Evolutionary conservation across 1,140 invertebrate species (phyloP).

Genomic region (Rhopalosiphum maidis): DNA sequence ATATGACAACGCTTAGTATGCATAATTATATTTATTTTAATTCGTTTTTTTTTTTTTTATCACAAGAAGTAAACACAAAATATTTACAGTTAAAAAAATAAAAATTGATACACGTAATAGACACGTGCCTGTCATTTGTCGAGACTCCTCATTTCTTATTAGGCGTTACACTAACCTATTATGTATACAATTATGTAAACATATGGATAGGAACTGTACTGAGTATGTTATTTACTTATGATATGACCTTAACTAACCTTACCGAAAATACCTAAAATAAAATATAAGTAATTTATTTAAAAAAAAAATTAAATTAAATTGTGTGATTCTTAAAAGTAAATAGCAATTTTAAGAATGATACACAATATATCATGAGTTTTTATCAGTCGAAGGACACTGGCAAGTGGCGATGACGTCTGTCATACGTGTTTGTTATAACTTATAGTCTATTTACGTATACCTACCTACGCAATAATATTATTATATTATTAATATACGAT

Average conservation of each 20-base stretch:
- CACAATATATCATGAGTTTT: neutral
- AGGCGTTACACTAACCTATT: neutral
- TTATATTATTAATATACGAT: too few species aligned
- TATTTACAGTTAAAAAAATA: too few species aligned
- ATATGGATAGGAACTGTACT: too few species aligned
- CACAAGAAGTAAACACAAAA: neutral
- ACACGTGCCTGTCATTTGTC: neutral
- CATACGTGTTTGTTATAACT: too few species aligned
- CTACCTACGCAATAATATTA: neutral
- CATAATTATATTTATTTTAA: neutral
- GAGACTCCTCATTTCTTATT: neutral
- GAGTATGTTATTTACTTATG: neutral
- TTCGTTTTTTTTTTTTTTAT: neutral
- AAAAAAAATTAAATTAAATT: neutral
- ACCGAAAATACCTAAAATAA: too few species aligned
- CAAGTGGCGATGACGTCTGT: too few species aligned
- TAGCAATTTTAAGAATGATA: neutral
- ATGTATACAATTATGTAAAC: too few species aligned
- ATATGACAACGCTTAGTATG: neutral
- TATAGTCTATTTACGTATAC: too few species aligned
- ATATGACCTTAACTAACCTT: too few species aligned
- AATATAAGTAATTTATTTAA: neutral
- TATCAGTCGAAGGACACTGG: neutral
- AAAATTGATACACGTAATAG: too few species aligned
- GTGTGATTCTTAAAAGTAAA: neutral